phyloP scores from a whole-genome alignment of 2,797 vertebrate genomes.

The Alfaro cultratus region DNA sequence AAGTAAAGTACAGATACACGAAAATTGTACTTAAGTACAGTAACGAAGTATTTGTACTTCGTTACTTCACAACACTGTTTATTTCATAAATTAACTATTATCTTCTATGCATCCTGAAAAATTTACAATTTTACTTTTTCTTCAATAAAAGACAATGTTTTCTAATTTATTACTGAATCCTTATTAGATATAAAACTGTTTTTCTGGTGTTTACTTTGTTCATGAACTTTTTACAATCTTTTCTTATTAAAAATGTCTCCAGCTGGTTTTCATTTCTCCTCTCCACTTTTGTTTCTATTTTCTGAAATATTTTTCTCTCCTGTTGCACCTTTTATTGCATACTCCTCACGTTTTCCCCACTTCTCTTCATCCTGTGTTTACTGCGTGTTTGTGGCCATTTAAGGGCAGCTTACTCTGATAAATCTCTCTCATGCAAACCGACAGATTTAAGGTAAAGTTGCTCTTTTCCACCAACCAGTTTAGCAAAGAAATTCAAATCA shows the following conservation, averaged over 20 bases:
- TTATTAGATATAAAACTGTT: constrained; percentile 4
- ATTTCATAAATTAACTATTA: not conserved
- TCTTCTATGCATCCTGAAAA: not conserved
- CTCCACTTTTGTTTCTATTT: constrained; percentile 14
- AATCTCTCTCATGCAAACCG: constrained; percentile 24
- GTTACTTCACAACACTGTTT: too few species aligned
- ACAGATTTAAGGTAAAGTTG: constrained; percentile 34
- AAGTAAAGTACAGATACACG: too few species aligned
- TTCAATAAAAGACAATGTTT: constrained; percentile 6
- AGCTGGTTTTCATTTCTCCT: constrained; percentile 17
- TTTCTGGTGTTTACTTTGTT: constrained; percentile 49
- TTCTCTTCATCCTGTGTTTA: not conserved
- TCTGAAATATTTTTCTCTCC: constrained; percentile 14
- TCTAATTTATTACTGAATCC: constrained; percentile 10
- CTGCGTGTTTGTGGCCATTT: constrained; percentile 58
- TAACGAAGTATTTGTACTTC: too few species aligned
- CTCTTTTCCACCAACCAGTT: not conserved
- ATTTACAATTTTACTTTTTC: not conserved
- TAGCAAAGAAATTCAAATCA: not conserved
- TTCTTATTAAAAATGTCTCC: constrained; percentile 20
- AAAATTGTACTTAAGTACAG: too few species aligned
- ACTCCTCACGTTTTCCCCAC: not conserved
- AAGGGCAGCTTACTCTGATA: constrained; percentile 51
- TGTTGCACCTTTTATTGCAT: not conserved
- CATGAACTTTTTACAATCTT: constrained; percentile 34